Conservation (phyloP, 2,797 vertebrate genomes). For the Scolopax bukidnonensis region DNA sequence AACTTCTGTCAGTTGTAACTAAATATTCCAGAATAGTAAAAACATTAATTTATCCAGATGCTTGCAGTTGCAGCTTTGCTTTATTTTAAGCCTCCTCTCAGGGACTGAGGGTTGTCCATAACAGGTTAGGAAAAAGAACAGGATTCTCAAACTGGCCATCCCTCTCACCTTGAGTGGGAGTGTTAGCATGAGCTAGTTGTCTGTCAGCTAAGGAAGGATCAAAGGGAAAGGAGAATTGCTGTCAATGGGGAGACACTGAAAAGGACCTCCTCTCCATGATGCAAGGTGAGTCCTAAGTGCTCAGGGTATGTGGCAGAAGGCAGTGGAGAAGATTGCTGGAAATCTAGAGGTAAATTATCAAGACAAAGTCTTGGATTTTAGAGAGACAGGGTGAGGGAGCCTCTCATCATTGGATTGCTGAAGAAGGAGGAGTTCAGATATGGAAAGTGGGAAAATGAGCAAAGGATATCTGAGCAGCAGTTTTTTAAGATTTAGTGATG, state of each 20-base stretch:
- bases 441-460: not conserved
- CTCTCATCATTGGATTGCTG: constrained; percentile 24
- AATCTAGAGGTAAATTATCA: constrained; percentile 62
- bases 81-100: not conserved
- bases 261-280: not conserved
- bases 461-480: not conserved
- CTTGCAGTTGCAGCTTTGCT: not conserved
- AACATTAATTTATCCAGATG: not conserved
- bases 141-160: not conserved
- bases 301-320: not conserved
- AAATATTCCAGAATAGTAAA: not conserved
- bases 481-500: not conserved
- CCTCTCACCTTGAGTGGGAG: not conserved
- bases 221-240: constrained; percentile 21
- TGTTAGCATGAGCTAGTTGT: constrained; percentile 26
- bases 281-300: not conserved
- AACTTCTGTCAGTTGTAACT: not conserved
- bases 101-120: not conserved
- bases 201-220: constrained; percentile 17
- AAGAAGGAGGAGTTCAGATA: not conserved
- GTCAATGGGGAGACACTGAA: not conserved
- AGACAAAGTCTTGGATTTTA: constrained; percentile 63
- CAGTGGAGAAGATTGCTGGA: not conserved
- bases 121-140: not conserved
- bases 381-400: constrained; percentile 54